Evolutionary conservation across 2,797 vertebrate species (phyloP), one percentile per base, ranked within the genome.

Genomic region (Erethizon dorsatum): DNA sequence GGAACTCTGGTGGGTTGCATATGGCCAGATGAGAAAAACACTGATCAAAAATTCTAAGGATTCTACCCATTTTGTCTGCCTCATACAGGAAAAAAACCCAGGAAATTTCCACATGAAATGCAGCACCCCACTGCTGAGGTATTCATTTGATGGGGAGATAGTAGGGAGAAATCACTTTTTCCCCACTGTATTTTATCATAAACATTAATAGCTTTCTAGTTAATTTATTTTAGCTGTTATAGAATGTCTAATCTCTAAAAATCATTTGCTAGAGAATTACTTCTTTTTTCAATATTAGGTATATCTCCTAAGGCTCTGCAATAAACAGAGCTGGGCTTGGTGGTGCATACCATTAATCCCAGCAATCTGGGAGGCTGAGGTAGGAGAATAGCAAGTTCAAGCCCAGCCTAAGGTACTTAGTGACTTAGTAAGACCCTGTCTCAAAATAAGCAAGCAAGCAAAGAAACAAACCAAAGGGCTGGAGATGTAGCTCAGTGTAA

Each of bases 241-340:
- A 82, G 90, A 92, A 87, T 91, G 75, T 75, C 18, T 50, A 77
- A 31, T 93, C 33, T 57, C 4, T 56, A 86, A 59, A n/a, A 86
- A 28, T 83, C 14, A 86, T 92, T 57, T 63, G 57, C 57, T 75
- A 9, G 0, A 90, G 28, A 77, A 4, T 56, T 71, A 78, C 33
- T 52, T 88, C 20, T 73, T 88, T 92, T 89, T 8, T 54, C 31
- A 22, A 47, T 95, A 77, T 95, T 71, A 80, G 45, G 1, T 8
- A 10, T 82, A 1, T 0, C 5, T 92, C 24, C 59, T 88, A 67
- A 61, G 9, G 65, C 4, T 61, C 24, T 87, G 80, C 9, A 77
- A 79, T 41, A 91, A 93, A 84, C 57, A 8, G 22, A 82, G 82
- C 17, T n/a, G 31, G 14, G 14, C 12, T 11, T 54, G 31, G 17